These are phyloP conservation scores for Phanerotoma sp. DNA, from an alignment of 2,888 invertebrate species.

Conservation along the genomic window DNA sequence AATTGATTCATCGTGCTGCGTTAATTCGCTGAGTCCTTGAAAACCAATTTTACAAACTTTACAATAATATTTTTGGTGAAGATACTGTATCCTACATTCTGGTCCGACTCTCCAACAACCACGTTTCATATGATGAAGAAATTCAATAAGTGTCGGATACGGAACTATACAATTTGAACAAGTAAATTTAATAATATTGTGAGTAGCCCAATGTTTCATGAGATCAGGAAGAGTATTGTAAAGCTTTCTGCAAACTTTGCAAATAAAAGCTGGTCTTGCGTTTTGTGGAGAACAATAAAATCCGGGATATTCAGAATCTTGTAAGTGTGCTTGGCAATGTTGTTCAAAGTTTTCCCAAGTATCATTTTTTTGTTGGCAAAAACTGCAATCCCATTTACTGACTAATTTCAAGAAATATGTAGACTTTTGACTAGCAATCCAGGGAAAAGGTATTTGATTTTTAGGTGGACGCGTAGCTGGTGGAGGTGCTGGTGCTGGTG, in stretches of 20 bases:
- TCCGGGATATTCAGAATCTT: conserved; percentile 4
- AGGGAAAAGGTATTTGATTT: too few species aligned
- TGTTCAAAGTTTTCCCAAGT: conserved; percentile 1
- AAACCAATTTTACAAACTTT: too few species aligned
- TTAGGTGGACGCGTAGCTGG: too few species aligned
- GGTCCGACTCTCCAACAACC: too few species aligned
- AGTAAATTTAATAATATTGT: conserved; percentile 6
- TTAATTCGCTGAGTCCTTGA: too few species aligned
- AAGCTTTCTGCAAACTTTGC: conserved; percentile 36
- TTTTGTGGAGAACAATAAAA: background rate
- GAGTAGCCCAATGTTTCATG: background rate
- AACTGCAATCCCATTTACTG: conserved; percentile 13
- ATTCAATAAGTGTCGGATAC: background rate
- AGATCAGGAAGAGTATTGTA: background rate
- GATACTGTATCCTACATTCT: too few species aligned
- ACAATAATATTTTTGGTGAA: too few species aligned
- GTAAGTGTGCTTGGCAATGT: conserved; percentile 1
- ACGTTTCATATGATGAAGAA: background rate
- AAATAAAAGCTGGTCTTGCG: conserved; percentile 26
- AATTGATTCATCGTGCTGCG: too few species aligned
- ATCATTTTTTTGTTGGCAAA: conserved; percentile 1
- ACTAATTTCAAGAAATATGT: background rate
- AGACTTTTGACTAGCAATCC: background rate
- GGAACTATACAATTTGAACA: background rate
- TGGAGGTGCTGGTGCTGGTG: too few species aligned